Evolutionary conservation across 2,888 invertebrate genomes (phyloP).

Genomic region (Palloptera scutellata): DNA sequence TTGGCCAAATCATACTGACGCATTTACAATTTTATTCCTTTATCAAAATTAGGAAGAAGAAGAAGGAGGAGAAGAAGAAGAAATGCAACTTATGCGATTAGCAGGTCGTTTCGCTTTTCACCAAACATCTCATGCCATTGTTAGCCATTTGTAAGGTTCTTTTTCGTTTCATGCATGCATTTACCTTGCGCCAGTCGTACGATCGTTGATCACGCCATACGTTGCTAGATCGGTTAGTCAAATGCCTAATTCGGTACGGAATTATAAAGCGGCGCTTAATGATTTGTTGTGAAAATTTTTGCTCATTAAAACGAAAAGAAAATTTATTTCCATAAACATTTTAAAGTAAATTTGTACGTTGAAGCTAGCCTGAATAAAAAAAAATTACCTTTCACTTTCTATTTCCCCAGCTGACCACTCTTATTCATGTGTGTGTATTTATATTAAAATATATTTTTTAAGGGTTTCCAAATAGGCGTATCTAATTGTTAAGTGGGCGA

Average conservation of each 20-base stretch:
- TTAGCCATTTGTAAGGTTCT: not conserved
- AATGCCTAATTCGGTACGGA: not conserved
- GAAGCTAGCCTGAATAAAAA: not conserved
- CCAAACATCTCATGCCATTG: not conserved
- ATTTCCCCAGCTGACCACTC: conserved; percentile 35
- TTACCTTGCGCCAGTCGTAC: conserved; percentile 25
- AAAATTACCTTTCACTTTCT: conserved; percentile 21
- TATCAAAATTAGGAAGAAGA: no score
- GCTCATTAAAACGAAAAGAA: conserved; percentile 44
- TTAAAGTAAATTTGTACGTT: conserved; percentile 34
- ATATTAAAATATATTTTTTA: conserved; percentile 18
- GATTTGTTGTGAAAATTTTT: conserved; percentile 46
- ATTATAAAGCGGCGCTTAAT: conserved; percentile 42
- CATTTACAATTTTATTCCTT: no score
- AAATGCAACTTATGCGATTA: no score
- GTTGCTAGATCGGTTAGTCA: conserved; percentile 13
- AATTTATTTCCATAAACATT: conserved; percentile 57
- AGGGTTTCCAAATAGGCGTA: conserved; percentile 40
- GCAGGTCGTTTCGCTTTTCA: conserved; percentile 34
- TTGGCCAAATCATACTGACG: not conserved
- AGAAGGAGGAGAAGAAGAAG: no score
- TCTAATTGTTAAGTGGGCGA: conserved; percentile 54
- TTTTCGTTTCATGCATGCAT: not conserved
- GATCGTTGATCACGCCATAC: conserved; percentile 10
- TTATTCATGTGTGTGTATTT: not conserved